These are phyloP conservation scores for Aegotheles bennettii DNA, from an alignment of 2,113 vertebrate genomes.

Conservation along the genomic window DNA sequence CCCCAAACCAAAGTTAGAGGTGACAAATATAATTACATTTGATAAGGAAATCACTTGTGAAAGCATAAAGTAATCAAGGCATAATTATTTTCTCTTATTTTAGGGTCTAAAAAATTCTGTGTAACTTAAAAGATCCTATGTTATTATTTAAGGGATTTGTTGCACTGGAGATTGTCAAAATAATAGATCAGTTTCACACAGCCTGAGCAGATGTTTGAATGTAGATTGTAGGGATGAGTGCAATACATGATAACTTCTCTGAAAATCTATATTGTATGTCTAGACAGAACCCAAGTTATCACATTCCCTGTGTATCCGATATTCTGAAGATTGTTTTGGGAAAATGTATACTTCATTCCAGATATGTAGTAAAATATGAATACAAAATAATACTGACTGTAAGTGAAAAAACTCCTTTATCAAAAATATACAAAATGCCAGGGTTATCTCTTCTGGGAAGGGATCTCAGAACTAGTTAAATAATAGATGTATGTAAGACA, in stretches of 20 bases:
- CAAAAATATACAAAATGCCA: background rate
- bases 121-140: background rate
- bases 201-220: background rate
- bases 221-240: background rate
- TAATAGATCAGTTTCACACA: background rate
- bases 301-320: background rate
- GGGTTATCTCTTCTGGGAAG: background rate
- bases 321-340: background rate
- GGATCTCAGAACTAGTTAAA: background rate
- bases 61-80: background rate
- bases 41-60: background rate
- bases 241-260: background rate
- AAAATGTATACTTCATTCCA: background rate
- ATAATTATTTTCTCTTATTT: background rate
- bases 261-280: background rate
- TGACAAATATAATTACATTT: background rate
- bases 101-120: background rate
- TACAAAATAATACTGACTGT: background rate
- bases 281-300: background rate
- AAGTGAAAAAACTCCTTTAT: background rate
- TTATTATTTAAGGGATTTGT: conserved; percentile 14
- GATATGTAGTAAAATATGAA: background rate
- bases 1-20: background rate
- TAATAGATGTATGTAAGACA: background rate
- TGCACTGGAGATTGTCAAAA: conserved; percentile 21